These are phyloP conservation scores for Acleris emargana DNA, from an alignment of 2,888 invertebrate species.

Conservation along the genomic window DNA sequence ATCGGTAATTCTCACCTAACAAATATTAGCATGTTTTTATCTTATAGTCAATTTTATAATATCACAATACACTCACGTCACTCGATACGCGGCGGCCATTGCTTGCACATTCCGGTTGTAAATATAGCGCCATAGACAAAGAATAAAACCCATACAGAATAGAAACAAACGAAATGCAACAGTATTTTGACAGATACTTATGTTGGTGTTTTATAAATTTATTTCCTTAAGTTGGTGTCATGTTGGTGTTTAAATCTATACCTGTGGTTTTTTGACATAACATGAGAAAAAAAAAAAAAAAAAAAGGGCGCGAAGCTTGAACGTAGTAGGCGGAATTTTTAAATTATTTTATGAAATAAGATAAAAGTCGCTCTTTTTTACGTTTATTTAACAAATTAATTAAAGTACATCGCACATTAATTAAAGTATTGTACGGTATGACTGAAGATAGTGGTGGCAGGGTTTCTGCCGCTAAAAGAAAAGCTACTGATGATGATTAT, in stretches of 20 bases:
- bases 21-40: slow-evolving; percentile 75
- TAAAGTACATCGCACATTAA: no score
- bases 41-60: slow-evolving; percentile 60
- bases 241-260: no score
- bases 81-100: slow-evolving; percentile 80
- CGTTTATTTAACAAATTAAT: no score
- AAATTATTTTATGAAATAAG: no score
- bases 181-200: slow-evolving; percentile 18
- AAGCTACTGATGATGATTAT: no score
- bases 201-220: slow-evolving; percentile 8
- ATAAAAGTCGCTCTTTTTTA: no score
- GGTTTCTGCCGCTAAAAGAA: no score
- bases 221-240: no score
- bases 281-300: neutral
- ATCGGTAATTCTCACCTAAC: slow-evolving; percentile 84
- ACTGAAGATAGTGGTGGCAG: no score
- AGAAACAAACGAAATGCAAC: neutral
- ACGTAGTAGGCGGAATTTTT: no score
- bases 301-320: no score
- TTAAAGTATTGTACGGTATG: no score
- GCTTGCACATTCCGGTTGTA: slow-evolving; percentile 83
- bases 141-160: neutral
- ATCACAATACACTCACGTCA: slow-evolving; percentile 65
- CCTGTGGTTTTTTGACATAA: slow-evolving; percentile 24
- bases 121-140: slow-evolving; percentile 71